Conservation (phyloP, 2,113 vertebrate species). For the Xenopus borealis region DNA sequence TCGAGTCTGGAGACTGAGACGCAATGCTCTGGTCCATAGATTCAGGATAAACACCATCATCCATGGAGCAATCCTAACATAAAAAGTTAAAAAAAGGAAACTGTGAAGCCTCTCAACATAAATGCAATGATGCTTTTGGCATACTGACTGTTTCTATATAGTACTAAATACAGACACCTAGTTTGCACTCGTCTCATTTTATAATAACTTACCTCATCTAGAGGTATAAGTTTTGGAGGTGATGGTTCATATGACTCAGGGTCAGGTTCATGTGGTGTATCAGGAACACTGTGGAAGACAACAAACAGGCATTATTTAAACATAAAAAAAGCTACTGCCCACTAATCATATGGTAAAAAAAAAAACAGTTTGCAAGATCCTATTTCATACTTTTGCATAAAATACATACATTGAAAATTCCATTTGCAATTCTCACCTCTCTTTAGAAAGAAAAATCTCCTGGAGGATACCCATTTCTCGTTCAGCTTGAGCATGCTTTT, state of each 20-base stretch:
- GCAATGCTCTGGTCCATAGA: slow-evolving; percentile 63
- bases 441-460: slow-evolving; percentile 92
- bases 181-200: too few species aligned
- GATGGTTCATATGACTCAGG: slow-evolving; percentile 85
- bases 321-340: too few species aligned
- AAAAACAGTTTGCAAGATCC: too few species aligned
- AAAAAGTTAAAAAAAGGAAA: background rate
- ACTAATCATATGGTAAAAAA: too few species aligned
- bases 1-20: slow-evolving; percentile 56
- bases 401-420: too few species aligned
- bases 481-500: slow-evolving; percentile 83
- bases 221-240: slow-evolving; percentile 83
- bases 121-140: too few species aligned
- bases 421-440: slow-evolving; percentile 69
- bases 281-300: slow-evolving; percentile 58
- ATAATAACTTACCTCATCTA: slow-evolving; percentile 77
- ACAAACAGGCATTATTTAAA: background rate
- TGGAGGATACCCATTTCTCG: slow-evolving; percentile 91
- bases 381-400: too few species aligned
- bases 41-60: slow-evolving; percentile 72
- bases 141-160: too few species aligned
- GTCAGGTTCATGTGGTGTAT: slow-evolving; percentile 85
- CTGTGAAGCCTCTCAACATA: too few species aligned
- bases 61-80: slow-evolving; percentile 74
- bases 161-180: too few species aligned